These are phyloP conservation scores for Xestia ashworthii DNA, from an alignment of 2,888 invertebrate species.

Conservation along the genomic window DNA sequence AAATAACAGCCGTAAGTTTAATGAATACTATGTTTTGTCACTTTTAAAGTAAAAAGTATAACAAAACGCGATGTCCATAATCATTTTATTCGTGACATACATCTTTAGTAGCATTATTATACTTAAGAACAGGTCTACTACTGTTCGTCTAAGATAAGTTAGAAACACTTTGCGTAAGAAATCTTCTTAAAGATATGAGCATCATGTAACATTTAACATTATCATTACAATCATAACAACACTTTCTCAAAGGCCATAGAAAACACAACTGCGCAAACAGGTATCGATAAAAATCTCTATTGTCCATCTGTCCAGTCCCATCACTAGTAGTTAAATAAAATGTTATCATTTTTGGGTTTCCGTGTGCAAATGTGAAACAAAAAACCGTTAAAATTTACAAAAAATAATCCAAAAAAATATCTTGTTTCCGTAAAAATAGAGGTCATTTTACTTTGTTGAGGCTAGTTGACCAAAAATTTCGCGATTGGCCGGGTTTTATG, in stretches of 20 bases:
- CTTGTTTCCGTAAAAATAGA: conserved; percentile 61
- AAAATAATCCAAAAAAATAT: conserved; percentile 23
- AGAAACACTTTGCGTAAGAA: conserved; percentile 13
- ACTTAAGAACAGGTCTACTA: neutral
- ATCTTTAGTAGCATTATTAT: neutral
- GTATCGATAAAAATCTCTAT: conserved; percentile 60
- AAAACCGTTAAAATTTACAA: conserved; percentile 54
- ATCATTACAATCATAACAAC: conserved; percentile 35
- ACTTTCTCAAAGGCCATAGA: conserved; percentile 37
- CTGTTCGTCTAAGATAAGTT: conserved; percentile 36
- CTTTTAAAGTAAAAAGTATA: neutral
- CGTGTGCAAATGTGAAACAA: conserved; percentile 70
- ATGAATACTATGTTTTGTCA: neutral
- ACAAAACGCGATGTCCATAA: neutral
- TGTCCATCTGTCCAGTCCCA: conserved; percentile 57
- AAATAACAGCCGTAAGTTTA: neutral
- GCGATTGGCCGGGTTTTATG: conserved; percentile 41
- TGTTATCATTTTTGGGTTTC: conserved; percentile 79
- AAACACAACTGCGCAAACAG: conserved; percentile 31
- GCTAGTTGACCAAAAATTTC: conserved; percentile 41
- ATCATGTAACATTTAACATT: conserved; percentile 40
- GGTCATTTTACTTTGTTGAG: conserved; percentile 54
- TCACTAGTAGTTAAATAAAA: conserved; percentile 69
- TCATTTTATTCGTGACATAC: conserved; percentile 8
- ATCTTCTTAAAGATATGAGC: neutral